Evolutionary conservation across 2,888 invertebrate species (phyloP).

Genomic region (Andricus curvator): DNA sequence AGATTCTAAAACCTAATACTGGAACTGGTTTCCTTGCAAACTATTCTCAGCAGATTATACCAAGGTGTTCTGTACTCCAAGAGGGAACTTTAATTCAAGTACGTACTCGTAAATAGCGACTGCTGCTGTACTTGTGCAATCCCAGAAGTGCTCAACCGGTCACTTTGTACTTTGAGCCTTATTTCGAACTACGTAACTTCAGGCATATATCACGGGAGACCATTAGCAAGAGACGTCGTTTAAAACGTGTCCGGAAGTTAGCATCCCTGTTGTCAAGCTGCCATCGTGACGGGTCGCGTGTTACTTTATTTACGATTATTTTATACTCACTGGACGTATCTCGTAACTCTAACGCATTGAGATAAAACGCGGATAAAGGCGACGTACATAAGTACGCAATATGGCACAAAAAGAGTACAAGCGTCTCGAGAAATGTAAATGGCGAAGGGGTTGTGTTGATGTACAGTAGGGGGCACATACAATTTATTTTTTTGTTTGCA

Average conservation of each 20-base stretch:
- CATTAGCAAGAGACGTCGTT: background rate
- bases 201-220: background rate
- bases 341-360: background rate
- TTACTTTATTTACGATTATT: background rate
- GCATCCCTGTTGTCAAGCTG: background rate
- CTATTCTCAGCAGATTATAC: background rate
- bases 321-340: background rate
- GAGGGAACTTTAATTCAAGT: background rate
- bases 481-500: too few relatives aligned
- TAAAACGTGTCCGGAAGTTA: background rate
- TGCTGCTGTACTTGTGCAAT: background rate
- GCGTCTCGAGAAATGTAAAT: too few relatives aligned
- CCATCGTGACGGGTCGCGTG: background rate
- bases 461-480: too few relatives aligned
- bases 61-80: background rate
- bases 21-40: background rate
- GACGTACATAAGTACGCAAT: too few relatives aligned
- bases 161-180: constrained; percentile 1
- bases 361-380: background rate
- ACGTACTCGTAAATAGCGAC: background rate
- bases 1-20: background rate
- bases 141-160: background rate
- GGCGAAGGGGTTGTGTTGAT: too few relatives aligned
- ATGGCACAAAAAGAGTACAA: too few relatives aligned
- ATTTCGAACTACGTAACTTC: background rate